Percentiles rank a stretch among this genome's conserved stretches.
phyloP scores from a whole-genome alignment of 2,113 vertebrate genomes.

The Rynchops niger region DNA sequence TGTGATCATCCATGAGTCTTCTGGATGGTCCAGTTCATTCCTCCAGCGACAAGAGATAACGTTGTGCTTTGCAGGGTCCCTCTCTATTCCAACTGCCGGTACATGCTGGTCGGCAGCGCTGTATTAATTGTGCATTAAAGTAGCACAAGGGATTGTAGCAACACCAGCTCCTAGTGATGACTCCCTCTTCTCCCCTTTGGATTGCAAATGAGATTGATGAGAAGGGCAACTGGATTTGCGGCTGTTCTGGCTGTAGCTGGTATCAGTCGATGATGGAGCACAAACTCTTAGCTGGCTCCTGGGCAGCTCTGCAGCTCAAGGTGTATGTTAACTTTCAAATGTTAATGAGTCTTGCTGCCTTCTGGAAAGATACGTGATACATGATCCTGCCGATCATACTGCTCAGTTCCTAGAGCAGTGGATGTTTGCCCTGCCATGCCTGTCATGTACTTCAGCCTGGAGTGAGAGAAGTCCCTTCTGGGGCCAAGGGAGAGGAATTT shows the following conservation, averaged over 20 bases:
- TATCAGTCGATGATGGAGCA: not conserved
- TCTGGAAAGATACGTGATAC: not conserved
- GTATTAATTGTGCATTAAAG: not conserved
- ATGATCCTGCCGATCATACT: not conserved
- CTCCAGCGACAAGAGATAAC: not conserved
- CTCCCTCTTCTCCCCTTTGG: not conserved
- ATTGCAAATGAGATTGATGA: not conserved
- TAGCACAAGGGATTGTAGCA: not conserved
- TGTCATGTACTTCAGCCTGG: not conserved
- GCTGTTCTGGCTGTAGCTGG: not conserved
- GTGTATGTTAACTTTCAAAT: not conserved
- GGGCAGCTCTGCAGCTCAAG: not conserved
- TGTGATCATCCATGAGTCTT: not conserved
- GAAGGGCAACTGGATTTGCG: not conserved
- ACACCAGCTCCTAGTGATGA: not conserved
- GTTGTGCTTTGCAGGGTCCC: not conserved
- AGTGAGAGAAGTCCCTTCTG: not conserved
- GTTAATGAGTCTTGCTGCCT: not conserved
- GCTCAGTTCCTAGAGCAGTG: not conserved
- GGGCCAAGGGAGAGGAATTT: not conserved
- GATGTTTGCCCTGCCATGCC: not conserved
- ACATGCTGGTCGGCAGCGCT: rapidly evolving
- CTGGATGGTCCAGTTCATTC: not conserved
- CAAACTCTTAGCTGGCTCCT: not conserved
- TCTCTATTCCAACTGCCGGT: not conserved